phyloP scores from a whole-genome alignment of 2,888 invertebrate species.

The Drosophila yooni region DNA sequence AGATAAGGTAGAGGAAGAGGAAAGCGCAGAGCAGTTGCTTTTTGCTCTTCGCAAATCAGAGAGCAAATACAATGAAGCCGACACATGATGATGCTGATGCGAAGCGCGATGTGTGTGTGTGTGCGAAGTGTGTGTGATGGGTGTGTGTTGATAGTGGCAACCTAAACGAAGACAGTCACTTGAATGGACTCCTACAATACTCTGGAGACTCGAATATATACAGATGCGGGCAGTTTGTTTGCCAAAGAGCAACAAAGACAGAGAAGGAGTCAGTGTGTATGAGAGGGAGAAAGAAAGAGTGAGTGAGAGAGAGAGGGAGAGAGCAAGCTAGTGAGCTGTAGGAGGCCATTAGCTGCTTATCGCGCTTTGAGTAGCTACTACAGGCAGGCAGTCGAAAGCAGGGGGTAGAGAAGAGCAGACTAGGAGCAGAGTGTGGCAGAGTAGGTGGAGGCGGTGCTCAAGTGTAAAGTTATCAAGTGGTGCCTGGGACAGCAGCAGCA shows the following conservation, averaged over 20 bases:
- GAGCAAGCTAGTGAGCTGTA: constrained; percentile 24
- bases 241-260: constrained; percentile 16
- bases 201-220: constrained; percentile 29
- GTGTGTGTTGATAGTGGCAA: constrained; percentile 52
- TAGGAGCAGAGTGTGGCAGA: not conserved
- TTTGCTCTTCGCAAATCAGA: constrained; percentile 71
- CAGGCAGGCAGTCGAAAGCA: constrained; percentile 21
- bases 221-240: constrained; percentile 59
- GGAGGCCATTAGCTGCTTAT: constrained; percentile 75
- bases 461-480: constrained; percentile 78
- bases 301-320: not conserved
- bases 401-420: not conserved
- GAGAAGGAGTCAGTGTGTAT: not conserved
- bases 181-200: constrained; percentile 41
- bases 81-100: constrained; percentile 52
- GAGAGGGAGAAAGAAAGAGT: constrained; percentile 5
- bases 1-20: not conserved
- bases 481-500: constrained; percentile 47
- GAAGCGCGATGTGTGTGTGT: constrained; percentile 18
- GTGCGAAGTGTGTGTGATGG: constrained; percentile 8
- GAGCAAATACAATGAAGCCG: constrained; percentile 75
- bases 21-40: constrained; percentile 18
- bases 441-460: constrained; percentile 39
- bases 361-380: constrained; percentile 65
- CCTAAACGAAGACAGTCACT: constrained; percentile 40